Conservation (phyloP, 2,888 invertebrate species). For the Sinohyriopsis cumingii region DNA sequence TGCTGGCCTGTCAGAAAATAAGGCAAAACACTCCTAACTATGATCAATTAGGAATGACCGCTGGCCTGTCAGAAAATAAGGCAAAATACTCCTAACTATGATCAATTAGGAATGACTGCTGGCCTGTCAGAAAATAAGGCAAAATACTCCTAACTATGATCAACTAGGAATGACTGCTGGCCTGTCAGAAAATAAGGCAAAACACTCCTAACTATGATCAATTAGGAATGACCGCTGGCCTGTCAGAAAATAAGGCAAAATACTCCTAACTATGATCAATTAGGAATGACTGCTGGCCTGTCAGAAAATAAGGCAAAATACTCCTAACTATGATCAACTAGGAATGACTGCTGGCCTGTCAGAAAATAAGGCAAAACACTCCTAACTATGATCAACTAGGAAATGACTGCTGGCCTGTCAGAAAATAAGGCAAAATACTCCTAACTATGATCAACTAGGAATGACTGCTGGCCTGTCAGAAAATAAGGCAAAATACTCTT, state of each 20-base stretch:
- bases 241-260: constrained; percentile 36
- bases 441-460: no score
- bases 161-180: constrained; percentile 92
- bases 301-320: constrained; percentile 16
- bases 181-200: constrained; percentile 47
- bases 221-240: constrained; percentile 88
- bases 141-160: neutral
- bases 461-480: constrained; percentile 81
- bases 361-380: constrained; percentile 10
- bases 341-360: constrained; percentile 84
- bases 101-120: no score
- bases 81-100: neutral
- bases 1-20: constrained; percentile 77
- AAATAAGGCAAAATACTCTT: constrained; percentile 4
- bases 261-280: neutral
- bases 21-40: neutral
- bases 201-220: neutral
- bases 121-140: constrained; percentile 74
- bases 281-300: constrained; percentile 86
- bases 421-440: constrained; percentile 5
- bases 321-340: no score
- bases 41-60: no score
- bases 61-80: constrained; percentile 75
- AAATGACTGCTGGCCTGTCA: constrained; percentile 83
- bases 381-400: no score